phyloP scores from a whole-genome alignment of 2,888 invertebrate species.

The Chaitophorus viminalis region DNA sequence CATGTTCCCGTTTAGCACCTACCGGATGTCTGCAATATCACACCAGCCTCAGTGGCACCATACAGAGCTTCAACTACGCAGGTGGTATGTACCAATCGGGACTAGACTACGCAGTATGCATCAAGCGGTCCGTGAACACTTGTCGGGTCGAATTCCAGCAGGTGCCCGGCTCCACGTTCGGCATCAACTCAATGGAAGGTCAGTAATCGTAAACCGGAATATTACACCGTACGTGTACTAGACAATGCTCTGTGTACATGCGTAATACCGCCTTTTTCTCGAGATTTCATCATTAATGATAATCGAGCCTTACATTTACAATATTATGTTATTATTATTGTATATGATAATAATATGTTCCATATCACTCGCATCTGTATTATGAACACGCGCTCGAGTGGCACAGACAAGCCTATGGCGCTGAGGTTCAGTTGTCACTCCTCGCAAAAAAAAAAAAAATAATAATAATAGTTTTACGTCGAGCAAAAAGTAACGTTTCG shows the following conservation, averaged over 20 bases:
- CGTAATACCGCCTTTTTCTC: not conserved
- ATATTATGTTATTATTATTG: too few relatives aligned
- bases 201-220: constrained; percentile 43
- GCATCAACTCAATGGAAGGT: constrained; percentile 62
- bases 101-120: constrained; percentile 62
- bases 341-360: too few relatives aligned
- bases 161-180: constrained; percentile 58
- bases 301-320: too few relatives aligned
- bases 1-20: constrained; percentile 57
- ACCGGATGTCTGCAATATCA: constrained; percentile 63
- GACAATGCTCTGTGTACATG: not conserved
- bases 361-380: too few relatives aligned
- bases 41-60: constrained; percentile 62
- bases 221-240: too few relatives aligned
- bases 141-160: constrained; percentile 63
- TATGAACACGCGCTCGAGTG: too few relatives aligned
- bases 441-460: too few relatives aligned
- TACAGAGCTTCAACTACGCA: constrained; percentile 63
- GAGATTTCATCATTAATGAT: too few relatives aligned
- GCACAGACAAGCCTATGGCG: too few relatives aligned
- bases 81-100: constrained; percentile 62
- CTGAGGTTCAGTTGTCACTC: too few relatives aligned
- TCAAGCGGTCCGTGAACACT: constrained; percentile 63
- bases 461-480: too few relatives aligned
- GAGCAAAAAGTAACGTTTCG: too few relatives aligned